A percentile compares a stretch with the other conserved stretches of the same genome.
Conservation (phyloP, 2,888 invertebrate species). For the Geotrupes spiniger region DNA sequence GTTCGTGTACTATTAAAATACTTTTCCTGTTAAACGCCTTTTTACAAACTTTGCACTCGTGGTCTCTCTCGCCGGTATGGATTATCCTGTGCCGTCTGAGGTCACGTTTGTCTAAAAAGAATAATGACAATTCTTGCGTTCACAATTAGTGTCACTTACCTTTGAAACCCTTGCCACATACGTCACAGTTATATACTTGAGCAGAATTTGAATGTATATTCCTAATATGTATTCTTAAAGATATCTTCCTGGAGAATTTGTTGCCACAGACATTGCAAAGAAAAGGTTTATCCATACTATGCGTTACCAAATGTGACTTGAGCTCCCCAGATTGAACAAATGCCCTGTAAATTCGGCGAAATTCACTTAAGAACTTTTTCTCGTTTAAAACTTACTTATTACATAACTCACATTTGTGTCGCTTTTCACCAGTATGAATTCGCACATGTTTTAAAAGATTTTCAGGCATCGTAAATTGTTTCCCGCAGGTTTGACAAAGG, state of each 20-base stretch:
- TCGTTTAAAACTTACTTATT: conserved; percentile 9
- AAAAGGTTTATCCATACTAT: conserved; percentile 11
- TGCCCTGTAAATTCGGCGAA: not conserved
- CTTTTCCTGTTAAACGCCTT: conserved; percentile 2
- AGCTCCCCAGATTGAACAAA: conserved; percentile 21
- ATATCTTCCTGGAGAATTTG: conserved; percentile 9
- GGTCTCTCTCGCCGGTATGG: not conserved
- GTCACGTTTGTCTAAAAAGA: not conserved
- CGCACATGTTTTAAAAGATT: conserved; percentile 19
- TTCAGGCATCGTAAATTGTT: conserved; percentile 22
- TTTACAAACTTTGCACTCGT: not conserved
- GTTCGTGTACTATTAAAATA: conserved; percentile 1
- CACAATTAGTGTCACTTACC: not conserved
- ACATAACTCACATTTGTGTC: conserved; percentile 17
- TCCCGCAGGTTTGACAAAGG: conserved; percentile 24
- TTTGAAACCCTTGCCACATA: conserved; percentile 13
- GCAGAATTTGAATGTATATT: conserved; percentile 6
- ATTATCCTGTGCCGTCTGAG: not conserved
- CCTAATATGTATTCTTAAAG: conserved; percentile 13
- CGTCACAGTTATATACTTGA: not conserved
- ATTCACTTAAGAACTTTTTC: too few relatives aligned
- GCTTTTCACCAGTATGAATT: conserved; percentile 18
- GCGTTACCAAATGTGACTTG: conserved; percentile 20
- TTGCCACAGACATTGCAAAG: conserved; percentile 15
- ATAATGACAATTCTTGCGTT: too few relatives aligned